Evolutionary conservation across 1,140 invertebrate species (phyloP).

Genomic region (Camponotus floridanus): DNA sequence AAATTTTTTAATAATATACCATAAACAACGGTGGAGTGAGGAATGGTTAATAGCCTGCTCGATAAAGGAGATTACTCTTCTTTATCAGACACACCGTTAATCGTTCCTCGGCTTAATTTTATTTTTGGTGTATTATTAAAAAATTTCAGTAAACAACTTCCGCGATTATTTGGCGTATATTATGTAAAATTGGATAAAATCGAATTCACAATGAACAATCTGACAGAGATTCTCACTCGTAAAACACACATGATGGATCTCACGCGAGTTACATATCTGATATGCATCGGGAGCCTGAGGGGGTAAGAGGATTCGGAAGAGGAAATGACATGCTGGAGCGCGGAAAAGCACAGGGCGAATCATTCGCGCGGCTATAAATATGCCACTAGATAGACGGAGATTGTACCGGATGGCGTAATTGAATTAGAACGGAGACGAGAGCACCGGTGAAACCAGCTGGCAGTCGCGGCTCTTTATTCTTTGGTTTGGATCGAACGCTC

Average conservation of each 20-base stretch:
- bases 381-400: constrained; percentile 35
- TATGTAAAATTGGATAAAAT: constrained; percentile 21
- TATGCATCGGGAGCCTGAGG: neutral
- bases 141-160: neutral
- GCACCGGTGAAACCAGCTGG: constrained; percentile 27
- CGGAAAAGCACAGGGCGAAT: constrained; percentile 7
- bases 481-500: neutral
- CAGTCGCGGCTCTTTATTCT: constrained; percentile 35
- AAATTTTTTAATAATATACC: constrained; percentile 19
- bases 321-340: constrained; percentile 23
- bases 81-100: too few relatives aligned
- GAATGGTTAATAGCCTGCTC: neutral
- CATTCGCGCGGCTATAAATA: constrained; percentile 42
- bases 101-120: too few relatives aligned
- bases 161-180: neutral
- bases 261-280: constrained; percentile 7
- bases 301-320: neutral
- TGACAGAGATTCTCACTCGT: constrained; percentile 15
- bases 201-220: constrained; percentile 9
- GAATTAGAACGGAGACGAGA: constrained; percentile 46
- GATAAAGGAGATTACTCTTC: neutral
- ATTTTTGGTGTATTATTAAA: too few relatives aligned
- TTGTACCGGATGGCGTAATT: constrained; percentile 46
- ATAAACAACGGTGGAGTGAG: neutral
- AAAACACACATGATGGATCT: constrained; percentile 1